These are phyloP conservation scores for Pogonomyrmex barbatus DNA, from an alignment of 1,140 invertebrate genomes.

Conservation along the genomic window DNA sequence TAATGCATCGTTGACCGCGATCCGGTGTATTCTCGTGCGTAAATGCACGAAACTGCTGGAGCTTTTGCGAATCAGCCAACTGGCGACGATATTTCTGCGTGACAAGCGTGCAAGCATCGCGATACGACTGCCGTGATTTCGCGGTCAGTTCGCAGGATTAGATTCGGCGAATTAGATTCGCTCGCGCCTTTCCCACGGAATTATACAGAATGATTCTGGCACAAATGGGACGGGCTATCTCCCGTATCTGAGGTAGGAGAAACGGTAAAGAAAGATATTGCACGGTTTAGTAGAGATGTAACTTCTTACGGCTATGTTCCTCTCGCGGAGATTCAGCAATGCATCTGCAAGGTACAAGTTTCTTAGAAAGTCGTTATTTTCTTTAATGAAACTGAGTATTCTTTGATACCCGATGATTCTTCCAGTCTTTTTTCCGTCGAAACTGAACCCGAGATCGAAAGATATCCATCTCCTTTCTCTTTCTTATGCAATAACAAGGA, in stretches of 20 bases:
- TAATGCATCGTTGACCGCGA: conserved; percentile 20
- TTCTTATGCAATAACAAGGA: no score
- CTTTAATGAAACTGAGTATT: background rate
- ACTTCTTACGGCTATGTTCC: background rate
- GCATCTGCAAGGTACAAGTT: background rate
- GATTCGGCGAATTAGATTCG: conserved; percentile 57
- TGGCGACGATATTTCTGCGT: conserved; percentile 48
- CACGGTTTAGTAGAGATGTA: conserved; percentile 41
- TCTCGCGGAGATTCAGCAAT: background rate
- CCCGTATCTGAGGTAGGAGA: conserved; percentile 22
- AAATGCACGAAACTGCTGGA: conserved; percentile 25
- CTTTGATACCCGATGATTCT: background rate
- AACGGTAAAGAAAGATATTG: conserved; percentile 49
- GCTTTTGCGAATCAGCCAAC: conserved; percentile 36
- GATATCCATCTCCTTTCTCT: no score
- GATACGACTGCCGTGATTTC: conserved; percentile 63
- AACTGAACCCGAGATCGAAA: background rate
- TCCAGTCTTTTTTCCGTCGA: background rate
- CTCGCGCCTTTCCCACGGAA: conserved; percentile 54
- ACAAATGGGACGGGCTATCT: conserved; percentile 28
- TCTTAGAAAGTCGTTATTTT: background rate
- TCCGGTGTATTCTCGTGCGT: conserved; percentile 9
- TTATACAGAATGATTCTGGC: conserved; percentile 52
- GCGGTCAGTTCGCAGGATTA: conserved; percentile 54
- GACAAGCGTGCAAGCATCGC: conserved; percentile 33